Base-by-base conservation (phyloP, 2,113 vertebrate genomes). In the Oncorhynchus tshawytscha region DNA sequence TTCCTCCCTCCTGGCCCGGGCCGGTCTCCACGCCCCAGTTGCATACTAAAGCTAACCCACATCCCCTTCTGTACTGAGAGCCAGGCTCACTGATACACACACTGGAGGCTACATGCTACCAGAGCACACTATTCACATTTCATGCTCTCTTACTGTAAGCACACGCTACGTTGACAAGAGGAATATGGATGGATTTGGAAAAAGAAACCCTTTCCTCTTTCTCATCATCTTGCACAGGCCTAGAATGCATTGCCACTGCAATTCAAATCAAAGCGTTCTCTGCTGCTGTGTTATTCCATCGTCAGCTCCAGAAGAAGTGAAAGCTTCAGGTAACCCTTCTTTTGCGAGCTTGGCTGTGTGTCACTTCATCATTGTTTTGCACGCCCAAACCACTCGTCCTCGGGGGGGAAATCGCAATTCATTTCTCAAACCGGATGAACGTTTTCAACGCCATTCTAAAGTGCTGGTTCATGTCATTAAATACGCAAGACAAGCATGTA, bases 71-170 rank as follows among this genome's bases (percentile, higher is more conserved):
- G n/a, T 39, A 73, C 74, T 80, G 70, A 49, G 78, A 89, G 88
- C 86, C 84, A 86, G 86, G 78, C 76, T 83, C 81, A 89, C 88
- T 89, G 86, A 87, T 78, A 79, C 82, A 77, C 81, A 76, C 88
- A 66, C 51, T 54, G 15, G 16, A 54, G 51, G 59, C 59, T 9
- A 62, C 72, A 31, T 67, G 64, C 82, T 86, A 29, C 70, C 80
- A 45, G 54, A 80, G 88, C 85, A 84, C 82, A 89, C 84, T 79
- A 54, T 80, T 88, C 74, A 15, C 74, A 87, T 86, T 86, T 87
- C 73, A 70, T 82, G 83, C 76, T 78, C 8, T 59, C 74, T 69
- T 65, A 51, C 49, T 54, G 15, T 5, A 31, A 73, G 78, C 80
- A 66, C 77, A 80, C 85, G 80, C 77, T 72, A 77, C 78, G 25